Evolutionary conservation across 1,140 invertebrate genomes (phyloP).

Genomic region (Condylostylus longicornis): DNA sequence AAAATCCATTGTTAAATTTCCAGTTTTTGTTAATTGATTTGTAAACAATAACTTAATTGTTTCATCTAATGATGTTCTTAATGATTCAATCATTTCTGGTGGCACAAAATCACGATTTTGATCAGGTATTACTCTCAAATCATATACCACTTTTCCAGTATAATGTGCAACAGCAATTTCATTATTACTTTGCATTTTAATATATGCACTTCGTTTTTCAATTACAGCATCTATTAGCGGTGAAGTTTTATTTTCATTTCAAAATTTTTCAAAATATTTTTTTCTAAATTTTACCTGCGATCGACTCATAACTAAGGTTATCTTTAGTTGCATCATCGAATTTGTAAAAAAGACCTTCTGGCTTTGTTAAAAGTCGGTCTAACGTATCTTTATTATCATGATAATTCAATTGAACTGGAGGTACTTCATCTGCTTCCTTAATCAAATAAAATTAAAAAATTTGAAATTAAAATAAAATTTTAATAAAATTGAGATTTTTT

Average conservation of each 20-base stretch:
- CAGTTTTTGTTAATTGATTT: slow-evolving; percentile 72
- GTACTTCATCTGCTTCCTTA: slow-evolving; percentile 67
- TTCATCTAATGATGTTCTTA: slow-evolving; percentile 58
- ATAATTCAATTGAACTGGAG: slow-evolving; percentile 51
- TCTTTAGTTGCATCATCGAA: slow-evolving; percentile 75
- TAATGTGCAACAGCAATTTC: slow-evolving; percentile 72
- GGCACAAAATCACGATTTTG: slow-evolving; percentile 82
- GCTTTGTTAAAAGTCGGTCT: slow-evolving; percentile 70
- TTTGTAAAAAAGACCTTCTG: slow-evolving; percentile 67
- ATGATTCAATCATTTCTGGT: slow-evolving; percentile 67
- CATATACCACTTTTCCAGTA: slow-evolving; percentile 68
- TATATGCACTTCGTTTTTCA: slow-evolving; percentile 39
- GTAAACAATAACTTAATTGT: slow-evolving; percentile 64
- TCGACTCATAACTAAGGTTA: slow-evolving; percentile 36
- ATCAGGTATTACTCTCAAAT: slow-evolving; percentile 61
- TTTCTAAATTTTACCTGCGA: slow-evolving; percentile 35
- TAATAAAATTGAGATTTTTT: not conserved
- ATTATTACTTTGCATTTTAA: slow-evolving; percentile 45
- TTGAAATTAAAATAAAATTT: not conserved
- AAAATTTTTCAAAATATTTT: not conserved
- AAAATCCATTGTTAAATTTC: slow-evolving; percentile 47
- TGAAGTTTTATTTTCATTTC: not conserved
- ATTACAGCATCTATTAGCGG: slow-evolving; percentile 35
- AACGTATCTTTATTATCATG: slow-evolving; percentile 78
- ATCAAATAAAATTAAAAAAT: slow-evolving; percentile 11